Percentiles rank a stretch among this genome's conserved stretches.
Evolutionary conservation across 2,888 invertebrate species (phyloP).

Genomic region (Conomelus anceps): DNA sequence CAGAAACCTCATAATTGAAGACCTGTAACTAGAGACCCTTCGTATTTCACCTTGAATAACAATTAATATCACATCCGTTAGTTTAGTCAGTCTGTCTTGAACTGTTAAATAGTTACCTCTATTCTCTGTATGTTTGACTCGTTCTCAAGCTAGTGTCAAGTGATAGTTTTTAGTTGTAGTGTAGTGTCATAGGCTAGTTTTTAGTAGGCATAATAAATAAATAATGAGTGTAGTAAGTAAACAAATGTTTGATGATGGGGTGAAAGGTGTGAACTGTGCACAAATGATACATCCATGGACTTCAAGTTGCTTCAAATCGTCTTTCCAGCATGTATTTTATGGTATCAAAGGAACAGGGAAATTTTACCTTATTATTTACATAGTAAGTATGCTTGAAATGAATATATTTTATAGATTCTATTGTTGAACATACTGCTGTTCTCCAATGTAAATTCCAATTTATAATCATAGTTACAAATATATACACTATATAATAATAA

Average conservation of each 20-base stretch:
- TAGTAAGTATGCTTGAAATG: constrained; percentile 20
- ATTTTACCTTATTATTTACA: constrained; percentile 18
- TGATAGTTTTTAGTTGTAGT: neutral
- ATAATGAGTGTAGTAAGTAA: neutral
- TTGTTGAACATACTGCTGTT: no score
- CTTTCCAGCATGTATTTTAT: neutral
- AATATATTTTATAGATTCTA: no score
- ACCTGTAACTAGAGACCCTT: neutral
- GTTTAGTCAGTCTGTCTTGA: neutral
- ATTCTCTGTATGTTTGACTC: neutral
- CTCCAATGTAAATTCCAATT: no score
- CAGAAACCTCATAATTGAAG: neutral
- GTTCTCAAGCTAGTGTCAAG: neutral
- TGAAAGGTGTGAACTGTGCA: neutral
- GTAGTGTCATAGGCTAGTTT: neutral
- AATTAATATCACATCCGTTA: neutral
- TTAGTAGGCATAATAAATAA: no score
- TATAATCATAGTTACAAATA: no score
- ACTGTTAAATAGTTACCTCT: neutral
- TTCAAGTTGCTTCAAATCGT: neutral
- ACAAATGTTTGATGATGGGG: neutral
- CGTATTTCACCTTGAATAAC: neutral
- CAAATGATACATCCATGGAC: neutral
- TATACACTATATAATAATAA: no score
- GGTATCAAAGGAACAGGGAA: constrained; percentile 15